Evolutionary conservation across 2,888 invertebrate species (phyloP), one percentile per base, ranked within the genome.

Genomic region (Ennomos quercinarius): DNA sequence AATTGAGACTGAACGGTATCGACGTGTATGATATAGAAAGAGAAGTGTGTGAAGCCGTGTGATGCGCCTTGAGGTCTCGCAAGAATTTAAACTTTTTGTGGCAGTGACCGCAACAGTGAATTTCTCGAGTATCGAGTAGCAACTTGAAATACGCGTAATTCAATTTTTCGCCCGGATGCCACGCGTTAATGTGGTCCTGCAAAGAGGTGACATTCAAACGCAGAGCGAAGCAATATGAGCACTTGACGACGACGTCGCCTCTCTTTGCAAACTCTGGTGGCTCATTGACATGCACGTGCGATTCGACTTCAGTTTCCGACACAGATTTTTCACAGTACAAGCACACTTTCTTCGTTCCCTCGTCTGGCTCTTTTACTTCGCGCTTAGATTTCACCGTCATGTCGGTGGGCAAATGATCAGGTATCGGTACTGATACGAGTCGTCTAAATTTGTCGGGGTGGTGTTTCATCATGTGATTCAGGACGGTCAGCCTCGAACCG

Each of bases 231-330:
- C 94, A 94, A 9, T 80, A 73, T 10, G 83, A 80, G 62, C 94
- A 94, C 57, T 90, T 91, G 9, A 87, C 81, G 0, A 93, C 88
- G 0, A 90, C 68, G 0, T 80, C 75, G 0, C 88, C 93, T 39
- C 81, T 77, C 36, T 76, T 81, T 0, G 77, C 83, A 4, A 87
- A 83, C 1, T 80, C 78, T 0, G 79, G 68, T 8, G 73, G 78
- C 0, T 38, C 35, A 8, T 73, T 69, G 0, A 76, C 77, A 64
- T 89, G 88, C 0, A 62, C 37, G 61, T 91, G 93, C 0, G 47
- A 48, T 0, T 48, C 57, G 0, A 67, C 38, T 0, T 83, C 80
- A 0, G 51, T 37, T 2, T 75, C 74, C 1, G 65, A 44, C 2
- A 91, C 50, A 0, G 66, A 34, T n/a, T 68, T 74, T 57, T 87